A percentile compares a stretch with the other conserved stretches of the same genome.
These are phyloP conservation scores for Bryconaethiops microstoma DNA, from an alignment of 2,797 vertebrate genomes.

Conservation along the genomic window DNA sequence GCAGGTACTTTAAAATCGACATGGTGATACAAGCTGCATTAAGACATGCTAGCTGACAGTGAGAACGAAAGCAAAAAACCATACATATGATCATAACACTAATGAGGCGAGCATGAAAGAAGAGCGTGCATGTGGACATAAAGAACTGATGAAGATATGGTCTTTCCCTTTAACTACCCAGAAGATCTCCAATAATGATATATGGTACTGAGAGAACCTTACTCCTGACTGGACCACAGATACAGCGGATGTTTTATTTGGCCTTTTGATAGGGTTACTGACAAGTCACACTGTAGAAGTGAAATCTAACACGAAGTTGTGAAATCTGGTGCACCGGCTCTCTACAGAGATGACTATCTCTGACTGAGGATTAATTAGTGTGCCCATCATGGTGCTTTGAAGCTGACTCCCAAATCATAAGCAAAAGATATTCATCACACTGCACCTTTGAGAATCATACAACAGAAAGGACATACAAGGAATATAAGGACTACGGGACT, in stretches of 20 bases:
- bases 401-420: background rate
- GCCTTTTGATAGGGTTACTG: slow-evolving; percentile 23
- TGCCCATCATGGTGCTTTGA: background rate
- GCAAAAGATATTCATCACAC: background rate
- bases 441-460: background rate
- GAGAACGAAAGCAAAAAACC: slow-evolving; percentile 23
- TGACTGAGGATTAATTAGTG: background rate
- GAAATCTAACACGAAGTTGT: background rate
- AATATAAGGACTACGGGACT: background rate
- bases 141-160: slow-evolving; percentile 23
- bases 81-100: background rate
- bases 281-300: slow-evolving; percentile 13
- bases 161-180: slow-evolving; percentile 30
- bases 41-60: slow-evolving; percentile 23
- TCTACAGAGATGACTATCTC: background rate
- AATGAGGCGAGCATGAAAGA: slow-evolving; percentile 15
- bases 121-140: background rate
- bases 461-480: background rate
- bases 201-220: slow-evolving; percentile 21
- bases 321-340: background rate
- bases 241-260: slow-evolving; percentile 20
- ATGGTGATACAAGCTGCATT: slow-evolving; percentile 11
- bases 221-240: slow-evolving; percentile 15
- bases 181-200: slow-evolving; percentile 35
- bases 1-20: slow-evolving; percentile 23